A percentile compares a stretch with the other conserved stretches of the same genome.
These are phyloP conservation scores for Lasiurus borealis DNA, from an alignment of 2,113 vertebrate species.

Conservation along the genomic window DNA sequence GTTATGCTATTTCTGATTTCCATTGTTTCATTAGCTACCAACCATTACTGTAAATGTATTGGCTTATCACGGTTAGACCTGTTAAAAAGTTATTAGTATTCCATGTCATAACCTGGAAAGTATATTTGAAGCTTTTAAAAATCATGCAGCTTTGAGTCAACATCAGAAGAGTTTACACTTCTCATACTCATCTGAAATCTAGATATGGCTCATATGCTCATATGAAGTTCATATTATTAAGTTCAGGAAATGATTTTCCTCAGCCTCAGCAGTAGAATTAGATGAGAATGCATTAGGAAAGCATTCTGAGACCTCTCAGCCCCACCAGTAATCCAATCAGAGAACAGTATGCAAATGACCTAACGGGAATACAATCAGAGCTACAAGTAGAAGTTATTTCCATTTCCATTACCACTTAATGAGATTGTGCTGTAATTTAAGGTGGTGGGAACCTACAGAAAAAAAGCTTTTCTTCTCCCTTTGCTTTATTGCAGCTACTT, in stretches of 20 bases:
- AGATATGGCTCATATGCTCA: neutral
- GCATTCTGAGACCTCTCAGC: constrained; percentile 52
- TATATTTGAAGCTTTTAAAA: constrained; percentile 30
- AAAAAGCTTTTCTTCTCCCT: neutral
- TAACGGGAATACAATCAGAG: constrained; percentile 61
- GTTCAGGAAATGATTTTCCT: constrained; percentile 54
- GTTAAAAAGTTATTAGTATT: constrained; percentile 42
- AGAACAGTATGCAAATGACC: constrained; percentile 68
- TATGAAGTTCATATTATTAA: neutral
- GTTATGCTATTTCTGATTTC: constrained; percentile 23
- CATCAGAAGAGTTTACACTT: constrained; percentile 44
- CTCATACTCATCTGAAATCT: constrained; percentile 28
- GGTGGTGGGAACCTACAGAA: constrained; percentile 4
- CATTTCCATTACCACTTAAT: constrained; percentile 67
- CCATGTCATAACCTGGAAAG: neutral
- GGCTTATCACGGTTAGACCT: neutral
- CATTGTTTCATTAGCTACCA: neutral
- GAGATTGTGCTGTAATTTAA: constrained; percentile 57
- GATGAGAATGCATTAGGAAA: neutral
- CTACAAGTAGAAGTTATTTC: constrained; percentile 59
- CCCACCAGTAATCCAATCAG: constrained; percentile 61
- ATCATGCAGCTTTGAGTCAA: constrained; percentile 29
- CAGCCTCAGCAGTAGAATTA: constrained; percentile 44
- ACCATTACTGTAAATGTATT: constrained; percentile 4
- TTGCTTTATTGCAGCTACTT: constrained; percentile 41